Conservation (phyloP, 2,888 invertebrate genomes). For the Drosophila falleni region DNA sequence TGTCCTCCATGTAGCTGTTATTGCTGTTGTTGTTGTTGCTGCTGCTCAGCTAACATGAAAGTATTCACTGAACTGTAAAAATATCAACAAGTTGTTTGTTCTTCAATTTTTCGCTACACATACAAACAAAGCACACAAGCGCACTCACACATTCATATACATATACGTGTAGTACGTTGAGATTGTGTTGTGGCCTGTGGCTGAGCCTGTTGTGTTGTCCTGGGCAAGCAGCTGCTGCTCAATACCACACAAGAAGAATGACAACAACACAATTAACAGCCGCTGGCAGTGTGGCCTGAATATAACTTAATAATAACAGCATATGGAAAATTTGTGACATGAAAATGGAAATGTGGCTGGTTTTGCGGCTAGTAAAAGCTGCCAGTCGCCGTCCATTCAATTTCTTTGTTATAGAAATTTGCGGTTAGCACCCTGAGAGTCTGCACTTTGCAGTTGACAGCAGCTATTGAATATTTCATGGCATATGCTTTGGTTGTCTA, state of each 20-base stretch:
- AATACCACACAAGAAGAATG: conserved; percentile 45
- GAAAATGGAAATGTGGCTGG: conserved; percentile 37
- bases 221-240: conserved; percentile 73
- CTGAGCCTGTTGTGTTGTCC: conserved; percentile 39
- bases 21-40: conserved; percentile 23
- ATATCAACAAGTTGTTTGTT: conserved; percentile 81
- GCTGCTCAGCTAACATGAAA: conserved; percentile 55
- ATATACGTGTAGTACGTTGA: conserved; percentile 19
- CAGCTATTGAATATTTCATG: conserved; percentile 40
- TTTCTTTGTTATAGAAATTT: conserved; percentile 36
- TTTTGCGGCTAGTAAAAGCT: conserved; percentile 16
- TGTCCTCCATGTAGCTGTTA: conserved; percentile 43
- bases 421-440: conserved; percentile 36
- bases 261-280: conserved; percentile 69
- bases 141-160: conserved; percentile 17
- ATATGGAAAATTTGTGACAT: conserved; percentile 74
- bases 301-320: conserved; percentile 74
- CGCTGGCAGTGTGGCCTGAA: conserved; percentile 48
- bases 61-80: conserved; percentile 80
- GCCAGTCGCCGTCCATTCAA: conserved; percentile 4
- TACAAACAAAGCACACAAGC: conserved; percentile 22
- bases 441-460: conserved; percentile 51
- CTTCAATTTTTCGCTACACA: conserved; percentile 65
- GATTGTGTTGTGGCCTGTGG: conserved; percentile 33
- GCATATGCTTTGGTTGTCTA: conserved; percentile 43